These are phyloP conservation scores for Rhamphomyia laevipes DNA, from an alignment of 2,888 invertebrate species.

Conservation along the genomic window DNA sequence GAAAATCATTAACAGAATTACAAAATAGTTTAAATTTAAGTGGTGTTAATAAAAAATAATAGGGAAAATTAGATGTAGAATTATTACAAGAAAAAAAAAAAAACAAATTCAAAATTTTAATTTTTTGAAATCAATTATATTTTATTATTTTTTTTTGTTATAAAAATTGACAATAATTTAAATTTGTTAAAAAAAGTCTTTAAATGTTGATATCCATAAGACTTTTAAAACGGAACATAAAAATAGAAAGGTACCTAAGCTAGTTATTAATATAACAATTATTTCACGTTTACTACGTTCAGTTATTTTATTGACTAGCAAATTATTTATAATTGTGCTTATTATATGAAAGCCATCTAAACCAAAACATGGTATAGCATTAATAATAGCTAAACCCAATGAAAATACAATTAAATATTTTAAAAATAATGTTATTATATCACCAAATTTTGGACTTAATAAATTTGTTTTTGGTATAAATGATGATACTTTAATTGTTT, in stretches of 20 bases:
- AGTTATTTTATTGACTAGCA: conserved; percentile 40
- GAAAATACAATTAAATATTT: conserved; percentile 79
- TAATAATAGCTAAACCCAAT: conserved; percentile 78
- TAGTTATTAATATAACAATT: conserved; percentile 54
- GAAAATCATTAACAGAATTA: conserved; percentile 55
- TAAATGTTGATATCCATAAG: conserved; percentile 30
- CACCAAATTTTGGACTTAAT: conserved; percentile 51
- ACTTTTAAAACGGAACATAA: conserved; percentile 52
- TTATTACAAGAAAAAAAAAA: conserved; percentile 6
- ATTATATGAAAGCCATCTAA: conserved; percentile 89
- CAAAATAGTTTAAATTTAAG: conserved; percentile 50
- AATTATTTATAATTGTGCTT: conserved; percentile 51
- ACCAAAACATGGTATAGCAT: conserved; percentile 85
- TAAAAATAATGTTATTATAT: conserved; percentile 57
- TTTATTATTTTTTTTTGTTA: not conserved
- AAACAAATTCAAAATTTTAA: conserved; percentile 9
- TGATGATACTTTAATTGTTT: conserved; percentile 60
- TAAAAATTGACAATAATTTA: not conserved
- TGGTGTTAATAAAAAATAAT: conserved; percentile 20
- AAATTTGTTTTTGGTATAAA: conserved; percentile 59
- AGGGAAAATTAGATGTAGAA: conserved; percentile 7
- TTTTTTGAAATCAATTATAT: not conserved
- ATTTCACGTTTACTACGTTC: conserved; percentile 48
- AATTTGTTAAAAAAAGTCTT: conserved; percentile 22
- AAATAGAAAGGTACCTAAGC: conserved; percentile 61